Evolutionary conservation across 2,888 invertebrate species (phyloP).

Genomic region (Metopia argyrocephala): DNA sequence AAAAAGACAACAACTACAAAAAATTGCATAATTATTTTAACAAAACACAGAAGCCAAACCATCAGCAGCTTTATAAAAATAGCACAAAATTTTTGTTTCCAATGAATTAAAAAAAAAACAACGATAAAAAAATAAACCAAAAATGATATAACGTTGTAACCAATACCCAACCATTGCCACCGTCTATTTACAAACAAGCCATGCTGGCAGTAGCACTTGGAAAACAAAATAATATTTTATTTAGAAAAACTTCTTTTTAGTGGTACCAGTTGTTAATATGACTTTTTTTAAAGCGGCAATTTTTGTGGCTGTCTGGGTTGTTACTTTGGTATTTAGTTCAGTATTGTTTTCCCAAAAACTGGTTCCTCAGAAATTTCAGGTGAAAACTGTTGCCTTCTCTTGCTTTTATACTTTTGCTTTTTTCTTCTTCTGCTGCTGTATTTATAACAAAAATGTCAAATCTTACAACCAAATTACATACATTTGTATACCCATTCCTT

Average conservation of each 20-base stretch:
- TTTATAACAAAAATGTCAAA: background rate
- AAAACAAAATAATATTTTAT: too few species aligned
- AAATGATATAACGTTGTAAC: slow-evolving; percentile 61
- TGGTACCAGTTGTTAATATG: slow-evolving; percentile 1
- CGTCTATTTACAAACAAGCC: slow-evolving; percentile 6
- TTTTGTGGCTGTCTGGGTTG: slow-evolving; percentile 32
- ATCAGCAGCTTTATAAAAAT: slow-evolving; percentile 22
- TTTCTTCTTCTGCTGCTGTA: background rate
- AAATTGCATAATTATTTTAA: slow-evolving; percentile 58
- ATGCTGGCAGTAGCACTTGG: background rate
- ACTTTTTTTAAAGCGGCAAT: slow-evolving; percentile 6
- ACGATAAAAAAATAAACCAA: slow-evolving; percentile 32
- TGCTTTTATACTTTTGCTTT: background rate
- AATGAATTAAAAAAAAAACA: slow-evolving; percentile 1
- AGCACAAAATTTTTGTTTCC: slow-evolving; percentile 43
- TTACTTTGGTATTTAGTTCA: slow-evolving; percentile 62
- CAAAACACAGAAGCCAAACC: slow-evolving; percentile 13
- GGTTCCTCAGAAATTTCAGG: slow-evolving; percentile 52
- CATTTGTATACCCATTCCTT: background rate
- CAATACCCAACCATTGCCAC: slow-evolving; percentile 51
- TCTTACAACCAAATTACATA: slow-evolving; percentile 25
- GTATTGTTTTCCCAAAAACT: slow-evolving; percentile 60
- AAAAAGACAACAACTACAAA: slow-evolving; percentile 20
- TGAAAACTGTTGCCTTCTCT: slow-evolving; percentile 34
- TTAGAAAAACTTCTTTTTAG: slow-evolving; percentile 28